Base-by-base conservation (phyloP, 2,797 vertebrate genomes). In the Oryzias sinensis region DNA sequence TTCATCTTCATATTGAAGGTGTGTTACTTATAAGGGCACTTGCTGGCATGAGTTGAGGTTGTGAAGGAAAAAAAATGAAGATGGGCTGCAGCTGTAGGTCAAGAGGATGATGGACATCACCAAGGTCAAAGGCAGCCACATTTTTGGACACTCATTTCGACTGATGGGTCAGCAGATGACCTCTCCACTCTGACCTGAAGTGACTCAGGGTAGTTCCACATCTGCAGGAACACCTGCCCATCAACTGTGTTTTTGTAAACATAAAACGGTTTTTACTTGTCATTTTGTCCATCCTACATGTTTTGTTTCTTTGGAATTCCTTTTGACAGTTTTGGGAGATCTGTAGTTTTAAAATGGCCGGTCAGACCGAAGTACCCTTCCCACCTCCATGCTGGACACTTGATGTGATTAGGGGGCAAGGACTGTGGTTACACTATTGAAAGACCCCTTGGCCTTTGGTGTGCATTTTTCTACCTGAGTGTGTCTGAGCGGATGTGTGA, bases 1-100 rank as follows among this genome's bases (percentile, higher is more conserved):
- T 78, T 71, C 90, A 91, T 92, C 93, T 93, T 93, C 93, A 93
- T 93, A 93, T 93, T 93, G 93, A 93, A 93, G 93, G 89, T 92
- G 89, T 72, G 79, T 89, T 90, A 90, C 88, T 74, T 86, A 76
- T 82, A 82, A 87, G 79, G 83, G 80, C 88, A 90, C 84, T 81
- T 81, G 77, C 79, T 77, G 61, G 70, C 80, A 77, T 86, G 74
- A 62, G 65, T 70, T 50, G 73, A 82, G 80, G 59, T 54, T 68
- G 56, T 60, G 62, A 62, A 71, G 50, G 68, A 18, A 4, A 45
- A 44, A 49, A 62, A 69, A 44, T 18, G 18, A 57, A 46, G 45
- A 65, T 45, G 58, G 70, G 66, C 73, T 64, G 46, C 59, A 62
- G 72, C 75, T 59, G 72, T 70, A 79, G 65, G 71, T 75, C 59